These are phyloP conservation scores for Phorcus lineatus DNA, from an alignment of 2,888 invertebrate species.

Conservation along the genomic window DNA sequence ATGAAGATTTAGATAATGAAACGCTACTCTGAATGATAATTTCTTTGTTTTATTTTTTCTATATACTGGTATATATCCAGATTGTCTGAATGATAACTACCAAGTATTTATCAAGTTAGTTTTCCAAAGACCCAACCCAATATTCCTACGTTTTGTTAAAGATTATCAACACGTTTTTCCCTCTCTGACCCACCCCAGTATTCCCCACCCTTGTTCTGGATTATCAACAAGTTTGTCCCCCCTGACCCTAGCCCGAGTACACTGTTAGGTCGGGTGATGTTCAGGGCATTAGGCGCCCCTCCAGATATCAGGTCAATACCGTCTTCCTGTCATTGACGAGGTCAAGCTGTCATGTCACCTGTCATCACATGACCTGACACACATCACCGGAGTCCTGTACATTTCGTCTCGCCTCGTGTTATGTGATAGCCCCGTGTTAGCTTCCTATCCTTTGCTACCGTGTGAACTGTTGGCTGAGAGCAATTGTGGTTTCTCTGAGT, in stretches of 20 bases:
- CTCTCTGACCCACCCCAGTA: background rate
- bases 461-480: too few relatives aligned
- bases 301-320: conserved; percentile 18
- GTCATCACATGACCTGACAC: conserved; percentile 21
- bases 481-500: too few relatives aligned
- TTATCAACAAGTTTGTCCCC: background rate
- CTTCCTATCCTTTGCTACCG: too few relatives aligned
- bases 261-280: background rate
- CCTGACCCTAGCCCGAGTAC: background rate
- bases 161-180: background rate
- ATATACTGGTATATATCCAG: too few relatives aligned
- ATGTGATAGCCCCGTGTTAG: too few relatives aligned
- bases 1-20: too few relatives aligned
- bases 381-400: background rate
- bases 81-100: too few relatives aligned
- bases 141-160: background rate
- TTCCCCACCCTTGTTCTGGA: background rate
- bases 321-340: background rate
- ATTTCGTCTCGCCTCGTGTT: too few relatives aligned
- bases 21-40: too few relatives aligned
- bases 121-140: background rate
- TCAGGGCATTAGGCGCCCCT: conserved; percentile 12
- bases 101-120: too few relatives aligned
- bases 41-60: too few relatives aligned
- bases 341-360: conserved; percentile 18